Percentiles rank a stretch among this genome's conserved stretches.
Conservation (phyloP, 2,888 invertebrate species). For the Caenorhabditis sp. region DNA sequence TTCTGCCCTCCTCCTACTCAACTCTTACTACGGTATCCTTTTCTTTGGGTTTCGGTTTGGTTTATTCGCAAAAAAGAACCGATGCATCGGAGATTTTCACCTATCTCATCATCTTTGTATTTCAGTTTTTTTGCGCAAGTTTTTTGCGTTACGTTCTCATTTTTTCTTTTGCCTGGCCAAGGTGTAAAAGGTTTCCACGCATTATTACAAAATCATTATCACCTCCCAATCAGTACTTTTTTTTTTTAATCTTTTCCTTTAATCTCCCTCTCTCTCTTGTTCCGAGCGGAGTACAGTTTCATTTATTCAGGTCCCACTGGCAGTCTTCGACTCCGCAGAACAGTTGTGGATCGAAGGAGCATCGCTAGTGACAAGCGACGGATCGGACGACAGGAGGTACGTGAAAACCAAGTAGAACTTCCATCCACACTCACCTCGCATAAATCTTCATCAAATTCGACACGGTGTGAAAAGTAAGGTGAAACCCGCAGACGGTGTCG, state of each 20-base stretch:
- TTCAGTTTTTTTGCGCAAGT: constrained; percentile 62
- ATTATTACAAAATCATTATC: constrained; percentile 23
- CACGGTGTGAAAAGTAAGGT: constrained; percentile 24
- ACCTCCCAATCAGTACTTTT: not conserved
- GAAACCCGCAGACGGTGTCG: constrained; percentile 11
- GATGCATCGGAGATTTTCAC: constrained; percentile 17
- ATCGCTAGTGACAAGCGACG: constrained; percentile 56
- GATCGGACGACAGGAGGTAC: constrained; percentile 57
- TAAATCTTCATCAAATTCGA: constrained; percentile 61
- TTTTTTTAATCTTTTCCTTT: constrained; percentile 5
- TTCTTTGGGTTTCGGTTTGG: constrained; percentile 26
- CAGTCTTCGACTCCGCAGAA: constrained; percentile 55
- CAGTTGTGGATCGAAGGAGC: constrained; percentile 58
- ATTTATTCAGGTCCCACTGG: constrained; percentile 29
- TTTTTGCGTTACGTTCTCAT: constrained; percentile 58
- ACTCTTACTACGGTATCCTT: constrained; percentile 33
- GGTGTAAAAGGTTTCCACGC: constrained; percentile 50
- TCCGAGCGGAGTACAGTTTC: not conserved
- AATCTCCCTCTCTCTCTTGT: not conserved
- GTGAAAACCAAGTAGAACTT: constrained; percentile 51
- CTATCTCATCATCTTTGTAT: constrained; percentile 61
- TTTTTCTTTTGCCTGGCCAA: constrained; percentile 20
- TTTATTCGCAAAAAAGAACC: constrained; percentile 36
- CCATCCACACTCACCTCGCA: not conserved
- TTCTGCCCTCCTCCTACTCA: constrained; percentile 20